Conservation (phyloP, 2,888 invertebrate genomes). For the Xanthia icteritia region DNA sequence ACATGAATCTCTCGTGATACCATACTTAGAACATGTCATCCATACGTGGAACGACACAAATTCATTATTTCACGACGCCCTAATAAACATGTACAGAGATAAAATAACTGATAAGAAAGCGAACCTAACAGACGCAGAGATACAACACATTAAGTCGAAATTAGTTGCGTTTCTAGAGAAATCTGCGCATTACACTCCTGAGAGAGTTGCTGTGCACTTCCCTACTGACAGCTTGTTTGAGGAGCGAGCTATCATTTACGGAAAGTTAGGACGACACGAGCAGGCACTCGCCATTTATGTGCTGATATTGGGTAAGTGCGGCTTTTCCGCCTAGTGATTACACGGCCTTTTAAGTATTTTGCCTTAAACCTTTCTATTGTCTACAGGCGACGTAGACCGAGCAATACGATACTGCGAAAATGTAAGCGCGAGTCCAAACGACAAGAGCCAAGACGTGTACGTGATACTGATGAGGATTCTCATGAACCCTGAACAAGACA, state of each 20-base stretch:
- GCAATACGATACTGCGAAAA: constrained; percentile 96
- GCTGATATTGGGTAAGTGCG: constrained; percentile 92
- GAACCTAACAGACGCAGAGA: constrained; percentile 81
- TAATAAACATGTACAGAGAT: constrained; percentile 97
- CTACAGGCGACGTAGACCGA: constrained; percentile 93
- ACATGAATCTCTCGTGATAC: constrained; percentile 95
- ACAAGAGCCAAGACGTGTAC: constrained; percentile 90
- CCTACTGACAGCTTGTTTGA: constrained; percentile 96
- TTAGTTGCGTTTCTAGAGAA: constrained; percentile 95
- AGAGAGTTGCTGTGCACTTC: constrained; percentile 96
- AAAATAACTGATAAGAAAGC: constrained; percentile 89
- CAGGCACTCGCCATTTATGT: constrained; percentile 98
- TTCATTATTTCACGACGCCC: constrained; percentile 96
- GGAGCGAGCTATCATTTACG: constrained; percentile 98
- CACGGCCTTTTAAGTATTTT: background rate
- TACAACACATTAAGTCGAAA: constrained; percentile 86
- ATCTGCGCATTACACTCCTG: constrained; percentile 95
- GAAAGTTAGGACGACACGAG: constrained; percentile 97
- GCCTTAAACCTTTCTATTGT: background rate
- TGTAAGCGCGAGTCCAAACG: constrained; percentile 88
- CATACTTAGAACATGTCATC: constrained; percentile 98
- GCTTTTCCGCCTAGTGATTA: background rate
- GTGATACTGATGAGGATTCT: constrained; percentile 91
- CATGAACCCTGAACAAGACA: constrained; percentile 81
- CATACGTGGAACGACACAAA: constrained; percentile 96